Evolutionary conservation across 2,113 vertebrate species (phyloP), one percentile per base, ranked within the genome.

Genomic region (Hippocampus abdominalis): DNA sequence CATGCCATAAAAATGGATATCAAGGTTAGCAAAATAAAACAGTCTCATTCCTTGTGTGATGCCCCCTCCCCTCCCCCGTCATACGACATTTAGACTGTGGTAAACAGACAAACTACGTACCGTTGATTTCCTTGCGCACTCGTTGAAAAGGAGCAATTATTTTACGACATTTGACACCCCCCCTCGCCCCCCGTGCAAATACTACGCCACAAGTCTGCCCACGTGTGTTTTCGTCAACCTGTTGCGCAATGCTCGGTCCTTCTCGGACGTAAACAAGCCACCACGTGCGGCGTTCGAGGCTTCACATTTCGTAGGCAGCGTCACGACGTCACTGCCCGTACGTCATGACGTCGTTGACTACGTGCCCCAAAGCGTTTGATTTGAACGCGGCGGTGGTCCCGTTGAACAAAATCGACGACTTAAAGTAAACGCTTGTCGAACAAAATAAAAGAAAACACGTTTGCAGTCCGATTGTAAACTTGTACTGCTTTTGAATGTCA

Each of bases 241-340:
- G 27, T 27, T 27, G 1, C 27, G 27, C 27, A 27, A 1, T 2
- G 27, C 27, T 27, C 27, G 27, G 27, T 1, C n/a, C n/a, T 78
- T 87, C 81, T 80, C 74, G 59, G 74, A 86, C 78, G 90, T 92
- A 90, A 93, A 93, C 92, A 93, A 86, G 85, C 78, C 71, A 77
- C 86, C 90, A 89, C 88, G 88, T 91, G 91, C 71, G 62, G 77
- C 84, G 69, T 73, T 70, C 79, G 88, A 80, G 75, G 87, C 68
- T 3, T 83, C 87, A 39, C 1, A 44, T 88, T 84, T 79, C 88
- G 13, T 11, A 29, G 66, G 3, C 29, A 5, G 46, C 27, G 53
- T 39, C 70, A 6, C 86, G 81, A 87, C 78, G 86, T 81, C 72
- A 64, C 16, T 0, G 0, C 12, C 5, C 16, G 0, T 15, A 60